phyloP scores from a whole-genome alignment of 2,888 invertebrate genomes.

The Phoenoteleia sp. region DNA sequence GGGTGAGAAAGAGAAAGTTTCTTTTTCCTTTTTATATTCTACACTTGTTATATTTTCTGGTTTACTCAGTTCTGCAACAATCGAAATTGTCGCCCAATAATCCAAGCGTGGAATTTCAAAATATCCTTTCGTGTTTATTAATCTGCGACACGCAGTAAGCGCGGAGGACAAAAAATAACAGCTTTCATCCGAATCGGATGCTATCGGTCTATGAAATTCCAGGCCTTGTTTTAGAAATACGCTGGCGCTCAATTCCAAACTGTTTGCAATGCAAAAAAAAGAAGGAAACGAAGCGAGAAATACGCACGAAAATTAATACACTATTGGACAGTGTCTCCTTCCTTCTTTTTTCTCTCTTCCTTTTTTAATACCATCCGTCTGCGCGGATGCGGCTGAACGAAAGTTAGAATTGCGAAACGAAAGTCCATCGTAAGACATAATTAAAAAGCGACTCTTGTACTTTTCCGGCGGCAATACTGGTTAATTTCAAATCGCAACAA shows the following conservation, averaged over 20 bases:
- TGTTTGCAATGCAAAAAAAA: slow-evolving; percentile 17
- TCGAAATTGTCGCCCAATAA: slow-evolving; percentile 39
- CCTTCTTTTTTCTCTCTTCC: not conserved
- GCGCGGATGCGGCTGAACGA: no score
- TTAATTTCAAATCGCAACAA: slow-evolving; percentile 26
- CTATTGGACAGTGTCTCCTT: not conserved
- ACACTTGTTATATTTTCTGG: slow-evolving; percentile 11
- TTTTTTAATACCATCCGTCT: not conserved
- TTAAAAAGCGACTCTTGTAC: slow-evolving; percentile 14
- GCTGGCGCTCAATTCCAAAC: slow-evolving; percentile 54
- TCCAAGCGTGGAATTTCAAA: slow-evolving; percentile 56
- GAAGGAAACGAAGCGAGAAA: slow-evolving; percentile 13
- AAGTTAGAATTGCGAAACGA: no score
- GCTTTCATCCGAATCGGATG: slow-evolving; percentile 13
- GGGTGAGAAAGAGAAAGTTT: slow-evolving; percentile 71
- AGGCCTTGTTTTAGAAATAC: slow-evolving; percentile 32
- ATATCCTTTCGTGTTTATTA: not conserved
- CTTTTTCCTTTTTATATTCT: slow-evolving; percentile 13
- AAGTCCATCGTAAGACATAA: no score
- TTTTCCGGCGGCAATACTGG: slow-evolving; percentile 10
- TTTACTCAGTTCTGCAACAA: slow-evolving; percentile 54
- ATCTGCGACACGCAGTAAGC: not conserved
- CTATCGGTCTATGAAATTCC: slow-evolving; percentile 39
- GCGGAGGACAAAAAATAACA: slow-evolving; percentile 29
- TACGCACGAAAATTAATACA: not conserved